Conservation (phyloP, 2,797 vertebrate genomes). For the Fistularia commersonii region DNA sequence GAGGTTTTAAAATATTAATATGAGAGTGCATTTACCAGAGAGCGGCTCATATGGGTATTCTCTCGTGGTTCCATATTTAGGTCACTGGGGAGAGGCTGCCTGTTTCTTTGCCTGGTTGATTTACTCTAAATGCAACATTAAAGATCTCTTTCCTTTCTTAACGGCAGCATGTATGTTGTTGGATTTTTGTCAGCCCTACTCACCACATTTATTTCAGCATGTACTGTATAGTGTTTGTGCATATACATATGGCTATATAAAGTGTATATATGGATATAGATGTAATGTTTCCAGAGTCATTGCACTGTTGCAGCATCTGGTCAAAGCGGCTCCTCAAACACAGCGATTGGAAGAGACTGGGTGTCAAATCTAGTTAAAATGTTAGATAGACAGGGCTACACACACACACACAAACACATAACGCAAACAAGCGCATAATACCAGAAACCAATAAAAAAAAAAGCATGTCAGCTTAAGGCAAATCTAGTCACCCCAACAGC, state of each 20-base stretch:
- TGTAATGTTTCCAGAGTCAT: too few species aligned
- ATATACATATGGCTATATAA: background rate
- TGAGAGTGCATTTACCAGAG: constrained; percentile 99
- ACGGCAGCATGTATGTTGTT: constrained; percentile 67
- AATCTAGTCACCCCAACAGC: too few species aligned
- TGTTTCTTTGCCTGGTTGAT: constrained; percentile 84
- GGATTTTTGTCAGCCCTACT: background rate
- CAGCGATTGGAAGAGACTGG: too few species aligned
- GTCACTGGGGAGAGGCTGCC: constrained; percentile 91
- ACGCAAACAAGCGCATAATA: too few species aligned
- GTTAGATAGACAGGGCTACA: too few species aligned
- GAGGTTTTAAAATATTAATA: constrained; percentile 99
- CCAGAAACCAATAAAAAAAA: too few species aligned
- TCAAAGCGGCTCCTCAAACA: too few species aligned
- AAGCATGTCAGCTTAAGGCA: too few species aligned
- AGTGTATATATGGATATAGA: too few species aligned
- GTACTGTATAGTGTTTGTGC: background rate
- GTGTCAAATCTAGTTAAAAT: too few species aligned
- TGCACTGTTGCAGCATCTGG: too few species aligned
- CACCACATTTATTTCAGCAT: background rate
- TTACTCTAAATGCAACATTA: constrained; percentile 96
- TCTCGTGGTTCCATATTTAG: constrained; percentile 86
- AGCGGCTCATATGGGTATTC: constrained; percentile 88
- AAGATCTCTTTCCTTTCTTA: constrained; percentile 75
- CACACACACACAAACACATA: too few species aligned